Base-by-base conservation (phyloP, 2,797 vertebrate species). In the Malacoctenus gilli region DNA sequence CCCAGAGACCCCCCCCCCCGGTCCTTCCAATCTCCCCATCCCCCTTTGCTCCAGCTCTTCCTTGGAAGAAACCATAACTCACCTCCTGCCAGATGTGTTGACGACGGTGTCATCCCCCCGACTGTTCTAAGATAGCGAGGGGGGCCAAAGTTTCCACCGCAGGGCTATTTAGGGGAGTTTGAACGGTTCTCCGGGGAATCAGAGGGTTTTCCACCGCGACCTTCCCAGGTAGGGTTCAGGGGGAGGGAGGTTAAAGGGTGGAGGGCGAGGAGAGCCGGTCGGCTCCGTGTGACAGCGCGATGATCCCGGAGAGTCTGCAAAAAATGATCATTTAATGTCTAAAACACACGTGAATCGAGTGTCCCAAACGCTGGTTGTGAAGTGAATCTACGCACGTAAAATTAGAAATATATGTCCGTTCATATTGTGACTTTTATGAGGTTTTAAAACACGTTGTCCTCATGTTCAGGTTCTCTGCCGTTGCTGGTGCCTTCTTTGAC, bases 131-230 rank as follows among this genome's bases (percentile, higher is more conserved):
- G 49, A 38, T 53, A 12, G 47, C 3, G 40, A 70, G 59, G 47
- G 59, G 47, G 41, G 20, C 57, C 31, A 66, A 53, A 59, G 20
- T 75, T 85, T 80, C 74, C 82, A 82, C 59, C 36, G 53, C 75
- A 56, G 5, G 15, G 72, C 77, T 85, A 86, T 88, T 88, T 87
- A 60, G 47, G 68, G 84, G 79, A 85, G 47, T 54, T 51, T 18
- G 47, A 64, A 67, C 19, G 46, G 52, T 65, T 59, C 81, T 13
- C n/a, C 15, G 12, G 75, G 75, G 82, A 64, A 64, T 70, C 6
- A 19, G 51, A 2, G 14, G 34, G 30, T 63, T 85, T 83, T 80
- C 62, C 69, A 68, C 36, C 59, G 20, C 70, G 78, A 79, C 82
- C 79, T 75, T 65, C 40, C n/a, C 53, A 61, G 28, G 48, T 48